Evolutionary conservation across 2,113 vertebrate species (phyloP).

Genomic region (Daubentonia madagascariensis): DNA sequence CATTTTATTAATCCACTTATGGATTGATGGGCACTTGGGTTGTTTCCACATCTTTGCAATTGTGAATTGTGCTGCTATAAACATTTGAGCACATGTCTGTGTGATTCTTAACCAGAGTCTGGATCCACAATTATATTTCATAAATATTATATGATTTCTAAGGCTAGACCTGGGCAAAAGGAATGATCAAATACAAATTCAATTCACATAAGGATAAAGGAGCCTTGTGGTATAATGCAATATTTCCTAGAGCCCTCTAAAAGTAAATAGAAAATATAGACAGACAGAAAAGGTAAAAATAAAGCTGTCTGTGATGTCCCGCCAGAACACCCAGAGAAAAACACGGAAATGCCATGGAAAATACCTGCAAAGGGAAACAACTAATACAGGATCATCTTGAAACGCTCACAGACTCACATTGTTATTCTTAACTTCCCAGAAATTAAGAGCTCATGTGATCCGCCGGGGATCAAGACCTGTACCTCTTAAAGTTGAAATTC

Average conservation of each 20-base stretch:
- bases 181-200: background rate
- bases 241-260: background rate
- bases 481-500: constrained; percentile 49
- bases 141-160: background rate
- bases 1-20: no score
- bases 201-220: background rate
- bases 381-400: background rate
- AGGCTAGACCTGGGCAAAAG: background rate
- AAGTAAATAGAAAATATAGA: background rate
- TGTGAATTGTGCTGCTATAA: no score
- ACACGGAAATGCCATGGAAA: background rate
- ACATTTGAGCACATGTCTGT: no score
- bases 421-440: constrained; percentile 38
- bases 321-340: background rate
- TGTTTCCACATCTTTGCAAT: no score
- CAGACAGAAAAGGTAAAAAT: background rate
- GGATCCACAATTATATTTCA: background rate
- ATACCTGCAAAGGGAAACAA: background rate
- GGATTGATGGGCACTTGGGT: no score
- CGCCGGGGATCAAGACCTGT: background rate
- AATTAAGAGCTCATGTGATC: background rate
- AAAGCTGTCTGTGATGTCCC: background rate
- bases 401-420: background rate
- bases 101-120: background rate
- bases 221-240: background rate